Conservation (phyloP, 2,797 vertebrate genomes). For the Lophotriccus pileatus region DNA sequence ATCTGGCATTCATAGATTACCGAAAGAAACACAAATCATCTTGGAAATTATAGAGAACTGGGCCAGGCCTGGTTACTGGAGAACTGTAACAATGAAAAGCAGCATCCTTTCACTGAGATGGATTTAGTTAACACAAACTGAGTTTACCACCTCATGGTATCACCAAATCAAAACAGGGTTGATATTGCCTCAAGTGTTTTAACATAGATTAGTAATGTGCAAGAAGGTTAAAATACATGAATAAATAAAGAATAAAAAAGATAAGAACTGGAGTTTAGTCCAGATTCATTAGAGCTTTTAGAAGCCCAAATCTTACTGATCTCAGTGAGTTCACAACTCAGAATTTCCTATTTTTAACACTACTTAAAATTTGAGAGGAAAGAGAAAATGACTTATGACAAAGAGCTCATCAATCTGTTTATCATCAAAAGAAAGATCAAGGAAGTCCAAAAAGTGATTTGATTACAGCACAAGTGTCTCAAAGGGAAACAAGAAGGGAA, state of each 20-base stretch:
- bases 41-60: not conserved
- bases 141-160: not conserved
- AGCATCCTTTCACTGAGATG: not conserved
- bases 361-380: not conserved
- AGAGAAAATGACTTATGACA: not conserved
- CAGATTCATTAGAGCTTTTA: not conserved
- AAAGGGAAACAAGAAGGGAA: not conserved
- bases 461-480: not conserved
- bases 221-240: not conserved
- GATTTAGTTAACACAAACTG: not conserved
- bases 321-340: not conserved
- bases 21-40: not conserved
- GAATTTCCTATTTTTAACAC: not conserved
- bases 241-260: not conserved
- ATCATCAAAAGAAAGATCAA: not conserved
- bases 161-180: not conserved
- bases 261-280: not conserved
- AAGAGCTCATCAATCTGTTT: not conserved
- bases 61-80: not conserved
- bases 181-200: not conserved
- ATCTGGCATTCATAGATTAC: conserved; percentile 32
- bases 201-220: not conserved
- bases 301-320: not conserved
- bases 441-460: conserved; percentile 4
- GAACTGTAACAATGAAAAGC: not conserved